Percentiles rank a stretch among this genome's conserved stretches.
phyloP scores from a whole-genome alignment of 2,888 invertebrate genomes.

The Autographa gamma region DNA sequence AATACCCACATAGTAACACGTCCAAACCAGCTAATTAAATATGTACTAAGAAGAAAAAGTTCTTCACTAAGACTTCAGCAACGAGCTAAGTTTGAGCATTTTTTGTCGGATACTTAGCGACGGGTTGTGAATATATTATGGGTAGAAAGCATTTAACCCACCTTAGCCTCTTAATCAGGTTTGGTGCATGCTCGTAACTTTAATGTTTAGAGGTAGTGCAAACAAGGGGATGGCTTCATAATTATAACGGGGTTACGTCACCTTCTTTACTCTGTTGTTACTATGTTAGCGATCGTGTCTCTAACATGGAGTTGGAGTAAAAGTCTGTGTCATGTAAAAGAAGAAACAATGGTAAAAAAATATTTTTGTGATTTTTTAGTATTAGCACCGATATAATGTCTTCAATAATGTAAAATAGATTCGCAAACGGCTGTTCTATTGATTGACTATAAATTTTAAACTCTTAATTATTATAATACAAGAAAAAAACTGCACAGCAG shows the following conservation, averaged over 20 bases:
- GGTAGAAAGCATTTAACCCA: constrained; percentile 36
- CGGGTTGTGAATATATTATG: constrained; percentile 31
- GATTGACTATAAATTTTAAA: no score
- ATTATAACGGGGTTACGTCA: constrained; percentile 12
- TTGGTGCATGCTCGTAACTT: constrained; percentile 30
- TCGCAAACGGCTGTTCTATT: no score
- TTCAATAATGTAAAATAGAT: no score
- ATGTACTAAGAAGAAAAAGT: constrained; percentile 19
- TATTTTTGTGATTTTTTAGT: no score
- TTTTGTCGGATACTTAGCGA: neutral
- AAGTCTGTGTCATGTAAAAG: no score
- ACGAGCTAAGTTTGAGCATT: neutral
- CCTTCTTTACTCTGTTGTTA: constrained; percentile 1
- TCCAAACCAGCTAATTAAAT: constrained; percentile 39
- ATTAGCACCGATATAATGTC: no score
- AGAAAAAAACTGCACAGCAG: no score
- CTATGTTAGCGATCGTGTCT: neutral
- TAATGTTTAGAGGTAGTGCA: constrained; percentile 23
- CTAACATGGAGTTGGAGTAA: neutral
- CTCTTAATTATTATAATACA: no score
- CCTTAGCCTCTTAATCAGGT: constrained; percentile 40
- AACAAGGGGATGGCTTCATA: constrained; percentile 42
- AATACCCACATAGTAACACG: constrained; percentile 46
- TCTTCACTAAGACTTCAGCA: constrained; percentile 2
- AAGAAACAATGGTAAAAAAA: no score